These are phyloP conservation scores for Erynnis tages DNA, from an alignment of 2,888 invertebrate species.

Conservation along the genomic window DNA sequence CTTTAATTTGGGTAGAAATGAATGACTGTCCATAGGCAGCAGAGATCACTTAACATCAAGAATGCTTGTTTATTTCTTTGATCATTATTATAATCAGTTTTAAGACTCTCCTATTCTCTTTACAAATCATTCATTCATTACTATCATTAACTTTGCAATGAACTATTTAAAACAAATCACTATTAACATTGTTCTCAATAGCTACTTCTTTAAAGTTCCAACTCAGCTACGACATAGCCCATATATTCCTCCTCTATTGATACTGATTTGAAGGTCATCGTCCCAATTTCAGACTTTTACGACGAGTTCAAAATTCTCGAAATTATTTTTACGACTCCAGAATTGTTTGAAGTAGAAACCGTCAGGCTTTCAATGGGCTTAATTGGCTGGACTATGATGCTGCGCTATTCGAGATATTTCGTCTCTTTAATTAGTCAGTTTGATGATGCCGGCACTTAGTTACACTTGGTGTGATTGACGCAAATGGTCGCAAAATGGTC, in stretches of 20 bases:
- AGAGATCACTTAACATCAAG: too few species aligned
- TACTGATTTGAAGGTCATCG: conserved; percentile 9
- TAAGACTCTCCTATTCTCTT: too few species aligned
- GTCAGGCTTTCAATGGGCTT: conserved; percentile 18
- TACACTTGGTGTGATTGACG: conserved; percentile 25
- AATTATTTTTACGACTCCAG: conserved; percentile 16
- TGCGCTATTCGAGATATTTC: conserved; percentile 8
- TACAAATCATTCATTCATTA: too few species aligned
- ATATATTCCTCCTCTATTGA: neutral
- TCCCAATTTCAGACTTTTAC: conserved; percentile 14
- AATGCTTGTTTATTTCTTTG: too few species aligned
- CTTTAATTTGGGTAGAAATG: too few species aligned
- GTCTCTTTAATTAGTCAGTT: conserved; percentile 8
- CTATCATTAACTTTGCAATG: too few species aligned
- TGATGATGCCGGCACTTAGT: conserved; percentile 20
- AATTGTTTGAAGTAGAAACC: conserved; percentile 19
- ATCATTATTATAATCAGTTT: too few species aligned
- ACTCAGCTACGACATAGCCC: neutral
- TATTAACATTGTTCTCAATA: too few species aligned
- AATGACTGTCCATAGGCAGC: too few species aligned
- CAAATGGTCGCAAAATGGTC: conserved; percentile 25
- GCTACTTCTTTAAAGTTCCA: too few species aligned
- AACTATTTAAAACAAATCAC: too few species aligned
- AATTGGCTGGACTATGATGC: conserved; percentile 8
- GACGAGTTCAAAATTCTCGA: conserved; percentile 3